Evolutionary conservation across 2,888 invertebrate genomes (phyloP), one percentile per base, ranked within the genome.

Genomic region (Pachycephus smyrnensis): DNA sequence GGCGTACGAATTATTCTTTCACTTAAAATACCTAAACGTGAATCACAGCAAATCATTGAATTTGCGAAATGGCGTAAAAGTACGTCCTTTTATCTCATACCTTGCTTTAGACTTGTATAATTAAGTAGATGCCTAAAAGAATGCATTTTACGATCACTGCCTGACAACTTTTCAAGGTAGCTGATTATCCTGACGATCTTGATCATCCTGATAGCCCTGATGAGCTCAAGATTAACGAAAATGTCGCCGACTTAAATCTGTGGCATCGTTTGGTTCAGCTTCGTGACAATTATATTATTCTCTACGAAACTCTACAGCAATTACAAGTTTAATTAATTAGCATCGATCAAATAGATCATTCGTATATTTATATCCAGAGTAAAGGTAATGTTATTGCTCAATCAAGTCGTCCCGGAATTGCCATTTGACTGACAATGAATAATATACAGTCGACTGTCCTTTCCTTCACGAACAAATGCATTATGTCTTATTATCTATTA

Each of bases 1-100:
- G 90, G 89, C 88, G 9, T 90, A 90, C 84, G 90, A 90, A 80
- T 80, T 89, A 55, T 90, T 88, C 83, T 90, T 90, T 83, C 89
- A 89, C 81, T 84, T 90, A 68, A 89, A 90, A 84, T 87, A 87
- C 80, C 87, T 88, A 33, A 87, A 87, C 81, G 83, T 83, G 78
- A 87, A 88, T 79, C 86, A 85, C 55, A 15, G 40, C 15, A 40
- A 40, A 40, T 15, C 15, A 1, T 15, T 40, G 40, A 15, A 40
- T 40, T 40, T 15, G 40, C 40, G 1, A 15, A 40, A 15, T 6
- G 15, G 15, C 15, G 40, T 1, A 40, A 40, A 40, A 40, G 40
- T 40, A 40, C 40, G 40, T 40, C 6, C 15, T 15, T 6, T 40
- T 40, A 6, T 40, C 15, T 40, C 15, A 40, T 15, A 6, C 1